Conservation (phyloP, 2,113 vertebrate genomes). For the Gobio gobio region DNA sequence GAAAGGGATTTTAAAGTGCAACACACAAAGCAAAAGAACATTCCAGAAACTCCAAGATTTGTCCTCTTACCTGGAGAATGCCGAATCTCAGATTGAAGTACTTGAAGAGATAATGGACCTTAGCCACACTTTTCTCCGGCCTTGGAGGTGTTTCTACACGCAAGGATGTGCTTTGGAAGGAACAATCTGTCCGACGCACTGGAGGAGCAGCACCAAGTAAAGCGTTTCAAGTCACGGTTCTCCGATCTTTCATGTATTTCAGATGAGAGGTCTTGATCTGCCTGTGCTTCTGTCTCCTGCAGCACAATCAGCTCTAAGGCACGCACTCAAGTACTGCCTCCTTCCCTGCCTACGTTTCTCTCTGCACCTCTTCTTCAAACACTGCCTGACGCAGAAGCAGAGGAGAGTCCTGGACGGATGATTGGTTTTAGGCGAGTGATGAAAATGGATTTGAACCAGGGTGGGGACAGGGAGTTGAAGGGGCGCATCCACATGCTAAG, state of each 20-base stretch:
- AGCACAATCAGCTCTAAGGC: constrained; percentile 42
- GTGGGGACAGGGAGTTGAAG: constrained; percentile 22
- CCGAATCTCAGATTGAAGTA: not conserved
- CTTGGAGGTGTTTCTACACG: constrained; percentile 53
- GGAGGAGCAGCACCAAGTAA: not conserved
- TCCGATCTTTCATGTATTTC: constrained; percentile 67
- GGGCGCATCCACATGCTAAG: not conserved
- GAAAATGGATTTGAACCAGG: constrained; percentile 46
- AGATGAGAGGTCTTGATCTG: constrained; percentile 65
- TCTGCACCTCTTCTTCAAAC: constrained; percentile 65
- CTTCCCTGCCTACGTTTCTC: constrained; percentile 44
- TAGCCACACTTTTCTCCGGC: not conserved
- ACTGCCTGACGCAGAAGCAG: constrained; percentile 65
- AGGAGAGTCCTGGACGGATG: constrained; percentile 55
- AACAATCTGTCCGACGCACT: constrained; percentile 48
- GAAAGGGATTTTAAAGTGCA: not conserved
- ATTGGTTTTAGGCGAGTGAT: constrained; percentile 59
- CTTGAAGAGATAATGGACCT: not conserved
- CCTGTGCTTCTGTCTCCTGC: constrained; percentile 47
- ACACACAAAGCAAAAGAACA: not conserved
- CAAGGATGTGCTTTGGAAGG: constrained; percentile 63
- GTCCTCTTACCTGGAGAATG: constrained; percentile 22
- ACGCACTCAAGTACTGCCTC: constrained; percentile 42
- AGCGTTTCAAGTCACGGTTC: constrained; percentile 54
- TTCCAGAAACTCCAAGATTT: not conserved